Evolutionary conservation across 2,888 invertebrate genomes (phyloP).

Genomic region (Tenthredo distinguenda): DNA sequence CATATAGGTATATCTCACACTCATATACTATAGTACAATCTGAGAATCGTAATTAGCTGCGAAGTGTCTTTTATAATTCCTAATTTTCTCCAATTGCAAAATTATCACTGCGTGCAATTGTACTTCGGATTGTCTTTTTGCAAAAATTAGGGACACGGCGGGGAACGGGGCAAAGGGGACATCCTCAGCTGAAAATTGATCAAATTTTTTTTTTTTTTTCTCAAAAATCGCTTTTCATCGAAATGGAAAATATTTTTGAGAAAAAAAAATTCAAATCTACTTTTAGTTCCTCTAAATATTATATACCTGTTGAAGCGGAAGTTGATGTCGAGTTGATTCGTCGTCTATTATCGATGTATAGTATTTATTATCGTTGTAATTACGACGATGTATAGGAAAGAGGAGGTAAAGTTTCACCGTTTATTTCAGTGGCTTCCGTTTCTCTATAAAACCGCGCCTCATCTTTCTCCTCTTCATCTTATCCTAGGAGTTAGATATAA

Average conservation of each 20-base stretch:
- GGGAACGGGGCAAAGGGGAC: too few relatives aligned
- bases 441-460: background rate
- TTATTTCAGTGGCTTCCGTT: background rate
- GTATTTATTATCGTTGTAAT: background rate
- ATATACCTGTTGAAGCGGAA: background rate
- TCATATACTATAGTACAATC: background rate
- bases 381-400: background rate
- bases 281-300: too few relatives aligned
- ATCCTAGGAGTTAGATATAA: background rate
- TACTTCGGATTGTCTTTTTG: too few relatives aligned
- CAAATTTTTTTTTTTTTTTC: too few relatives aligned
- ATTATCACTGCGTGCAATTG: background rate
- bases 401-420: background rate
- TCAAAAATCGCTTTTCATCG: too few relatives aligned
- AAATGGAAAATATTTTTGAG: too few relatives aligned
- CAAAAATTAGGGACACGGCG: too few relatives aligned
- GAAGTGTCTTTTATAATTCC: background rate
- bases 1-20: background rate
- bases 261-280: too few relatives aligned
- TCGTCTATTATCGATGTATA: background rate
- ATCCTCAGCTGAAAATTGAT: too few relatives aligned
- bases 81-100: background rate
- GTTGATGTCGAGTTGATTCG: background rate
- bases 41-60: background rate
- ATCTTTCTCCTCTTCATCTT: background rate